phyloP scores from a whole-genome alignment of 2,113 vertebrate genomes.

The Saguinus imperator region DNA sequence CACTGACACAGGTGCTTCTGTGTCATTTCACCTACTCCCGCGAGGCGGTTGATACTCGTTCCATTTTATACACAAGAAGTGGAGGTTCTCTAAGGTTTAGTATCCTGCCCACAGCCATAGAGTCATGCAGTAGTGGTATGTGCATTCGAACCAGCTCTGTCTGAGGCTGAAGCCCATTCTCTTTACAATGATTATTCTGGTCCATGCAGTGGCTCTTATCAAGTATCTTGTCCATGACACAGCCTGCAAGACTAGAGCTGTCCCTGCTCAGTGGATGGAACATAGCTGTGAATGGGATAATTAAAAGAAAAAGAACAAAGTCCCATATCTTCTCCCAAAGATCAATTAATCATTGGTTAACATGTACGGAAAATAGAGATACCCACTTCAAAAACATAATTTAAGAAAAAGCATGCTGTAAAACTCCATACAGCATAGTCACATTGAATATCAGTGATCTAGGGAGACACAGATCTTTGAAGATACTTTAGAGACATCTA shows the following conservation, averaged over 20 bases:
- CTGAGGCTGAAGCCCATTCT: not conserved
- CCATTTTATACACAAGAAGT: not conserved
- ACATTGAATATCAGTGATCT: not conserved
- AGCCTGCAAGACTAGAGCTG: not conserved
- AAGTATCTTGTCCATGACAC: not conserved
- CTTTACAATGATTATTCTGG: not conserved
- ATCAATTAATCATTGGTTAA: not conserved
- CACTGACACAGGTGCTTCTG: not conserved
- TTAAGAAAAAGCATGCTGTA: not conserved
- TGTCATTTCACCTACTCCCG: not conserved
- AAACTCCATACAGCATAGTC: not conserved
- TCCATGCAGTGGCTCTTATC: not conserved
- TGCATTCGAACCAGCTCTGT: not conserved
- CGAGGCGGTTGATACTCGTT: accelerated
- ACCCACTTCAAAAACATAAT: not conserved
- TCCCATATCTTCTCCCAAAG: not conserved
- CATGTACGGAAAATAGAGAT: not conserved
- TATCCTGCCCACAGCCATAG: not conserved
- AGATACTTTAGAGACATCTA: not conserved
- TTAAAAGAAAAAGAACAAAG: slow-evolving; percentile 50
- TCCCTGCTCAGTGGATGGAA: not conserved
- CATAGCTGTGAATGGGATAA: not conserved
- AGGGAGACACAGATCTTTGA: not conserved
- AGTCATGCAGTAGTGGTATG: not conserved
- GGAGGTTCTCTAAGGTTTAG: not conserved